phyloP scores from a whole-genome alignment of 1,140 invertebrate genomes.

The Zeugodacus cucurbitae region DNA sequence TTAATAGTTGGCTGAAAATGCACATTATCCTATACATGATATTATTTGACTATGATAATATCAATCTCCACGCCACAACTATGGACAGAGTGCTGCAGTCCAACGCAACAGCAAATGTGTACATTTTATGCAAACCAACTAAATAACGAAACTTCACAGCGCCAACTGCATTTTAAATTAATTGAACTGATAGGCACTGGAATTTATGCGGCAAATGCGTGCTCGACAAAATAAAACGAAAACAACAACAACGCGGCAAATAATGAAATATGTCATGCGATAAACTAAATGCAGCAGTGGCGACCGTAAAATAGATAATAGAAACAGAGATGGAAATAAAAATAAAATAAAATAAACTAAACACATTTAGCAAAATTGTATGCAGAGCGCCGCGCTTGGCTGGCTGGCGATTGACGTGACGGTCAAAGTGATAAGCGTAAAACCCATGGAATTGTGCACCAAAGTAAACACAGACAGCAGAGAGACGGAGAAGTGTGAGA shows the following conservation, averaged over 20 bases:
- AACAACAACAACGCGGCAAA: not conserved
- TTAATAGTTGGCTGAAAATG: too few relatives aligned
- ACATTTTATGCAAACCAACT: not conserved
- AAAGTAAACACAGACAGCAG: not conserved
- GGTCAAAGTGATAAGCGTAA: conserved; percentile 9
- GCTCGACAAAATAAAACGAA: not conserved
- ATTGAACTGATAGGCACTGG: not conserved
- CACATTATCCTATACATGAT: too few relatives aligned
- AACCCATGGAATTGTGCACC: not conserved
- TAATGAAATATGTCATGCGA: conserved; percentile 15
- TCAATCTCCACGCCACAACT: too few relatives aligned
- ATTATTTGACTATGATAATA: too few relatives aligned
- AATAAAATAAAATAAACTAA: not conserved
- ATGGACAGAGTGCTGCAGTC: too few relatives aligned
- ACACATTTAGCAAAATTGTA: not conserved
- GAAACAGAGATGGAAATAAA: not conserved
- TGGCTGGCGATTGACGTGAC: conserved; percentile 6
- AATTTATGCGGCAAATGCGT: not conserved
- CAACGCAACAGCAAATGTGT: too few relatives aligned
- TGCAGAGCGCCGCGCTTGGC: not conserved
- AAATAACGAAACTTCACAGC: not conserved
- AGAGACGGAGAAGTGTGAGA: not conserved
- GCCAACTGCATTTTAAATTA: not conserved
- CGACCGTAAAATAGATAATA: not conserved
- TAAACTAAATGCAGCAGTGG: not conserved